Base-by-base conservation (phyloP, 1,140 invertebrate species). In the Plodia interpunctella region DNA sequence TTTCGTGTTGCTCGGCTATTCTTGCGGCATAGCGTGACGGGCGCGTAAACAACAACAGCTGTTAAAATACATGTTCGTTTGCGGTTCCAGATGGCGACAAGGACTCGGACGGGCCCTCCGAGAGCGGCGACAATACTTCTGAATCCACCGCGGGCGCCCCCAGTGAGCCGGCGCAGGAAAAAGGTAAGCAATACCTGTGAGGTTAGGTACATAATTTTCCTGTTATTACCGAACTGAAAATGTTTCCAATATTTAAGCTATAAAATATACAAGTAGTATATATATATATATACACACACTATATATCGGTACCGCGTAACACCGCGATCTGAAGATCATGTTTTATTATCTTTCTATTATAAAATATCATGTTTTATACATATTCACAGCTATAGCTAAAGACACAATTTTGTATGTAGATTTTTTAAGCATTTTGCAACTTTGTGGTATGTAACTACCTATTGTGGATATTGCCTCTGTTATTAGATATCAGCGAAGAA, bases 101-200 rank as follows among this genome's bases (percentile, higher is more conserved):
- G 74, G 90, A 90, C 52, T 88, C 88, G 1, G 88, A 90, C 66
- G 86, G 87, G 8, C 85, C 85, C 60, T 90, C 90, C 17, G 88
- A 90, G 74, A 88, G 88, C 68, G 90, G 88, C n/a, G 90, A 90
- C 68, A 88, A 81, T 59, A 87, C 86, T 11, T 90, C 88, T 25
- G 90, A 90, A 61, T 86, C 87, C 11, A 89, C 81, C 19, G 83
- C 86, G 66, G 83, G 76, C 18, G 74, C 75, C 58, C 72, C 74
- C 55, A 90, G 78, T 57, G 80, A 87, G 61, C 81, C 87, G 5
- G 79, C 88, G 6, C 83, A 90, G 68, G 88, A 90, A 77, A 90
- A 88, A 89, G 90, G 90, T 90, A 70, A 59, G 20, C 10, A 53
- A 53, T 25, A 25, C 5, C 15, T 5, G 15, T 9, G 11, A 32